A percentile compares a stretch with the other conserved stretches of the same genome.
These are phyloP conservation scores for Drosophila fungiperda DNA, from an alignment of 2,888 invertebrate genomes.

Conservation along the genomic window DNA sequence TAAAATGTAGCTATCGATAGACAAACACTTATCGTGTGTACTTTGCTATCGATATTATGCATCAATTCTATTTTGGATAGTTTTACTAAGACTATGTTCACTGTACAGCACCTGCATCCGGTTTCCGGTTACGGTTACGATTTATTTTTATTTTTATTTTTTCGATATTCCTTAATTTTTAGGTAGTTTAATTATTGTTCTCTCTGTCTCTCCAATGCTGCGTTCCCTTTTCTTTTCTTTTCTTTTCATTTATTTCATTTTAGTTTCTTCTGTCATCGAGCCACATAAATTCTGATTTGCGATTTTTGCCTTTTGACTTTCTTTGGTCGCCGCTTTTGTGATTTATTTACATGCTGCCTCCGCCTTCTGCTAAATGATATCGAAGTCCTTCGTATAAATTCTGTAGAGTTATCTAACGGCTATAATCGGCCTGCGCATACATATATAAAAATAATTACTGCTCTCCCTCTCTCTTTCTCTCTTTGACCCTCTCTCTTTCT, in stretches of 20 bases:
- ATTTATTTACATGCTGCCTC: slow-evolving; percentile 70
- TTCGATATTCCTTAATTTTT: slow-evolving; percentile 56
- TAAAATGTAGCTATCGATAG: slow-evolving; percentile 11
- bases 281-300: slow-evolving; percentile 22
- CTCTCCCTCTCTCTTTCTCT: slow-evolving; percentile 17
- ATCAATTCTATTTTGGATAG: slow-evolving; percentile 27
- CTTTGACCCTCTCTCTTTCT: slow-evolving; percentile 2
- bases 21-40: background rate
- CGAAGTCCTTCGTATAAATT: slow-evolving; percentile 81
- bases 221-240: background rate
- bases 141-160: slow-evolving; percentile 4
- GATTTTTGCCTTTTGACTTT: slow-evolving; percentile 39
- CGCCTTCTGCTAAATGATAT: slow-evolving; percentile 66
- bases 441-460: slow-evolving; percentile 78
- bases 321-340: slow-evolving; percentile 70
- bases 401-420: slow-evolving; percentile 77
- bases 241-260: slow-evolving; percentile 8
- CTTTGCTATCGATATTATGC: slow-evolving; percentile 19
- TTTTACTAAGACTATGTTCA: slow-evolving; percentile 46
- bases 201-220: slow-evolving; percentile 61
- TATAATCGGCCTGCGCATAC: slow-evolving; percentile 26
- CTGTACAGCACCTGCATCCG: slow-evolving; percentile 56
- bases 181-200: slow-evolving; percentile 78
- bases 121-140: slow-evolving; percentile 11
- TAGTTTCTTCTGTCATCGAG: background rate